A percentile compares a stretch with the other conserved stretches of the same genome.
Evolutionary conservation across 23 tunicate species (phyloP).

Genomic region (Botrylloides violaceus): DNA sequence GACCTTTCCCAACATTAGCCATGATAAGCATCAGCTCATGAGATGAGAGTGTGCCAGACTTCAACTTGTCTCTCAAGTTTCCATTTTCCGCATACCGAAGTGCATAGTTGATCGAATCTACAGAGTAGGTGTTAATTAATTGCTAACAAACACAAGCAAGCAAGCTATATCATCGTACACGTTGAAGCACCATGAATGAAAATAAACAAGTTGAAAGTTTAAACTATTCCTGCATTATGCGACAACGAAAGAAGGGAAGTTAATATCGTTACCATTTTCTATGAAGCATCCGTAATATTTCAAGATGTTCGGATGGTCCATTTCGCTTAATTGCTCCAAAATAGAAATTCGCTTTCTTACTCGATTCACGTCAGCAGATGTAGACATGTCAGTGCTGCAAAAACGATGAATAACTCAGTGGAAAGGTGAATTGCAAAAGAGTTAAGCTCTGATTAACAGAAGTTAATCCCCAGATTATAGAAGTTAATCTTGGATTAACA

Average conservation of each 20-base stretch:
- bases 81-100: slow-evolving; percentile 38
- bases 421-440: slow-evolving; percentile 1
- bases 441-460: neutral
- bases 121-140: neutral
- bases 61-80: slow-evolving; percentile 17
- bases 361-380: slow-evolving; percentile 20
- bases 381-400: slow-evolving; percentile 14
- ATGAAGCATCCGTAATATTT: slow-evolving; percentile 44
- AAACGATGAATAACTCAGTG: no score
- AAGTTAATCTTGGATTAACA: no score
- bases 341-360: slow-evolving; percentile 28
- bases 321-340: slow-evolving; percentile 39
- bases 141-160: neutral
- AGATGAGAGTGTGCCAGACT: slow-evolving; percentile 21
- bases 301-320: slow-evolving; percentile 60
- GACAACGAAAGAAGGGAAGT: neutral
- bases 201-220: neutral
- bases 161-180: no score
- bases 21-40: slow-evolving; percentile 37
- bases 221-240: neutral
- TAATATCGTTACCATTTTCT: slow-evolving; percentile 22
- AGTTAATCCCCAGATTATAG: no score
- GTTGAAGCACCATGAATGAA: no score
- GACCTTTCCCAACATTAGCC: slow-evolving; percentile 50
- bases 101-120: slow-evolving; percentile 50